Evolutionary conservation across 2,888 invertebrate species (phyloP).

Genomic region (Beris chalybata): DNA sequence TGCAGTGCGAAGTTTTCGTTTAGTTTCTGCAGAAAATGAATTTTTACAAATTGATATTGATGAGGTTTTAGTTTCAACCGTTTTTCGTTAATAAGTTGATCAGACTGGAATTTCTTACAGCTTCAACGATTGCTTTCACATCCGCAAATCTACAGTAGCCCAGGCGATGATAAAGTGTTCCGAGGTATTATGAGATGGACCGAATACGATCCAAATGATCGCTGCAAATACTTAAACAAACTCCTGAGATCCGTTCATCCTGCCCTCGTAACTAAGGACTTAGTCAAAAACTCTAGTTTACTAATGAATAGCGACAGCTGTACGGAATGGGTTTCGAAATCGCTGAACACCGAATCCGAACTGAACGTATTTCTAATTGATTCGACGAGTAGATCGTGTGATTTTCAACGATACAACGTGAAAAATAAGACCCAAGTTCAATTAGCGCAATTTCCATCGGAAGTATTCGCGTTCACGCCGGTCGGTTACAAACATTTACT

Average conservation of each 20-base stretch:
- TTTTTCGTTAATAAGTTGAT: no score
- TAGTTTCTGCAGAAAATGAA: slow-evolving; percentile 44
- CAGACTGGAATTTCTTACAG: not conserved
- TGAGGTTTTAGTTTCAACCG: slow-evolving; percentile 40
- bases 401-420: slow-evolving; percentile 43
- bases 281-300: slow-evolving; percentile 41
- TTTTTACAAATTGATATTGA: slow-evolving; percentile 44
- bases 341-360: slow-evolving; percentile 36
- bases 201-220: slow-evolving; percentile 41
- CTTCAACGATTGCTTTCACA: slow-evolving; percentile 41
- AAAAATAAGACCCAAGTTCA: slow-evolving; percentile 41
- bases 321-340: slow-evolving; percentile 43
- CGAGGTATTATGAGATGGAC: slow-evolving; percentile 45
- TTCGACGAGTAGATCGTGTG: slow-evolving; percentile 45
- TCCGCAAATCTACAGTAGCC: slow-evolving; percentile 44
- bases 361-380: slow-evolving; percentile 48
- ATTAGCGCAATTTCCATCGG: slow-evolving; percentile 43
- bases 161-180: slow-evolving; percentile 44
- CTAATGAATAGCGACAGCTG: slow-evolving; percentile 41
- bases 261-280: slow-evolving; percentile 44
- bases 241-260: slow-evolving; percentile 45
- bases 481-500: slow-evolving; percentile 44
- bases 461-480: slow-evolving; percentile 46
- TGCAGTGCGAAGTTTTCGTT: slow-evolving; percentile 44
- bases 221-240: slow-evolving; percentile 40